These are phyloP conservation scores for Slavum lentiscoides DNA, from an alignment of 2,888 invertebrate genomes.

Conservation along the genomic window DNA sequence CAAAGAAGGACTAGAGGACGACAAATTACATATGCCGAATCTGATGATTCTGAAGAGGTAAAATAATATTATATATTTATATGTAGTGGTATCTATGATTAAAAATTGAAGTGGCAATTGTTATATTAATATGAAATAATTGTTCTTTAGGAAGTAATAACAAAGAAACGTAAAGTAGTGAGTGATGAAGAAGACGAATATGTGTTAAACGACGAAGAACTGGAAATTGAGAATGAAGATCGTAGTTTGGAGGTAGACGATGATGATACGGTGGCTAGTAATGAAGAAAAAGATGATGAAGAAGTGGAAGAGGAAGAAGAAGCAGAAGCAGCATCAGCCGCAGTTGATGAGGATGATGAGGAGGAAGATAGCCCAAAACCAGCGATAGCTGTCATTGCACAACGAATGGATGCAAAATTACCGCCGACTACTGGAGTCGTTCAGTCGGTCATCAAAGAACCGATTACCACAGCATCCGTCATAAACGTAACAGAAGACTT, in stretches of 20 bases:
- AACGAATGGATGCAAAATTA: slow-evolving; percentile 57
- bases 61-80: slow-evolving; percentile 57
- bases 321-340: slow-evolving; percentile 39
- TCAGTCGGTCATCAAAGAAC: slow-evolving; percentile 59
- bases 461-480: slow-evolving; percentile 59
- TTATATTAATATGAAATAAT: background rate
- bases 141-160: slow-evolving; percentile 58
- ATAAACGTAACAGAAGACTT: background rate
- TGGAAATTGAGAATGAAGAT: slow-evolving; percentile 58
- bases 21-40: slow-evolving; percentile 77
- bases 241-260: slow-evolving; percentile 56
- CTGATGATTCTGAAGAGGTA: slow-evolving; percentile 73
- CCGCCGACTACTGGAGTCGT: slow-evolving; percentile 4
- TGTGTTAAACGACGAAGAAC: slow-evolving; percentile 57
- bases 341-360: background rate
- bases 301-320: slow-evolving; percentile 62
- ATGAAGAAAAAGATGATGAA: slow-evolving; percentile 56
- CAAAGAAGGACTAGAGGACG: slow-evolving; percentile 73
- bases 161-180: slow-evolving; percentile 58
- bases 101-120: background rate
- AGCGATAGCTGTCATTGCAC: slow-evolving; percentile 57
- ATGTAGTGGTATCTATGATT: too few species aligned
- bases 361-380: background rate
- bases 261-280: slow-evolving; percentile 55
- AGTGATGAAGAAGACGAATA: slow-evolving; percentile 58